Base-by-base conservation (phyloP, 2,888 invertebrate genomes). In the Tenodera sinensis region DNA sequence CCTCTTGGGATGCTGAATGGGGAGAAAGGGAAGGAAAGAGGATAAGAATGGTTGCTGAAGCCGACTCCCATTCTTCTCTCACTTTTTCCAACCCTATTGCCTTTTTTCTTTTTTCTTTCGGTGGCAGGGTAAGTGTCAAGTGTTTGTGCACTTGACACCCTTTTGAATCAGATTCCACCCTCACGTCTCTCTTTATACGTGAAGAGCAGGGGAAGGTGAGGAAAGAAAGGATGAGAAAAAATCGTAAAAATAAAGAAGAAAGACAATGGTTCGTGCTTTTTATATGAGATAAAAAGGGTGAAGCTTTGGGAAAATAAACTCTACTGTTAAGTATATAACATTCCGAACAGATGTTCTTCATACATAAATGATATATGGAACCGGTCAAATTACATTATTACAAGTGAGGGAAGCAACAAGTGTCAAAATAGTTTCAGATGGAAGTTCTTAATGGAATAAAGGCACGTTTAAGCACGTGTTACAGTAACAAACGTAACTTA, bases 131-230 rank as follows among this genome's bases (percentile, higher is more conserved):
- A 89, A 88, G 89, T 85, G 90, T 90, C 90, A 89, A 88, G 90
- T 89, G 90, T 89, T 88, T 88, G 90, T 89, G 90, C 88, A 89
- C 89, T 90, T 90, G 90, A 89, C 90, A 90, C 90, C 90, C 90
- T 88, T 89, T 89, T 89, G 89, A 90, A 88, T 89, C 88, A 85
- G 88, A 89, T 89, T 89, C 90, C 88, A 81, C 90, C 88, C 89
- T 88, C 90, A 88, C 89, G 89, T 85, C 89, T 83, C 89, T 89
- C 88, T 90, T 89, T 90, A 89, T 89, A 89, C 89, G 89, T 88
- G 89, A 88, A 28, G 85, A 85, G 47, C 42, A 85, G 83, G 83
- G 88, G 88, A 83, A 84, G 89, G 84, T 83, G 85, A 89, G 87
- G 84, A 85, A 47, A 87, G 85, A 42, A 82, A 20, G 54, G 85